Conservation (phyloP, 2,888 invertebrate species). For the Acronicta leporina region DNA sequence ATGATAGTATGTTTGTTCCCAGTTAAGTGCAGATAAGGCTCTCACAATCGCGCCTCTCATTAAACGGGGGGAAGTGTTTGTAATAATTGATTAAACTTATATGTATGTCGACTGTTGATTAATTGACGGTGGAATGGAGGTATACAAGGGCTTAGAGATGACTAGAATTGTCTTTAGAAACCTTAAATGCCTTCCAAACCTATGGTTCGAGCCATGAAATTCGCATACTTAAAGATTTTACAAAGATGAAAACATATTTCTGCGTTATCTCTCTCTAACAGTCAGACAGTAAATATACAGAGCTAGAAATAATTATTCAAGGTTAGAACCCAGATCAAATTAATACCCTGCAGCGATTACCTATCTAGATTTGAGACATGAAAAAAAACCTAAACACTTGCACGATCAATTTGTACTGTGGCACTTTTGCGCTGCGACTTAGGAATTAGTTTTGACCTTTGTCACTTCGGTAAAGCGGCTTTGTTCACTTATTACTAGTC, state of each 20-base stretch:
- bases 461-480: slow-evolving; percentile 50
- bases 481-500: slow-evolving; percentile 58
- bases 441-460: slow-evolving; percentile 58
- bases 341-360: neutral
- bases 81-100: slow-evolving; percentile 78
- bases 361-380: neutral
- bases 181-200: no score
- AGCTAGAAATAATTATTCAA: neutral
- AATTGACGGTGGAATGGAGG: slow-evolving; percentile 48
- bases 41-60: slow-evolving; percentile 66
- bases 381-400: slow-evolving; percentile 16
- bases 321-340: neutral
- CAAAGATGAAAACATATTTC: no score
- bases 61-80: slow-evolving; percentile 71
- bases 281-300: neutral
- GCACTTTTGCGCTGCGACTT: slow-evolving; percentile 42
- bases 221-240: no score
- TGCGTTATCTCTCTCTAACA: no score
- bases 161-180: slow-evolving; percentile 32
- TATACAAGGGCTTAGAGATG: slow-evolving; percentile 8
- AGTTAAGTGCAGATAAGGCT: slow-evolving; percentile 68
- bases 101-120: slow-evolving; percentile 60
- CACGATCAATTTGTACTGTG: slow-evolving; percentile 40
- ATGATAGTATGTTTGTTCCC: slow-evolving; percentile 51
- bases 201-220: no score